Conservation (phyloP, 1,140 invertebrate species). For the Mactra quadrangularis region DNA sequence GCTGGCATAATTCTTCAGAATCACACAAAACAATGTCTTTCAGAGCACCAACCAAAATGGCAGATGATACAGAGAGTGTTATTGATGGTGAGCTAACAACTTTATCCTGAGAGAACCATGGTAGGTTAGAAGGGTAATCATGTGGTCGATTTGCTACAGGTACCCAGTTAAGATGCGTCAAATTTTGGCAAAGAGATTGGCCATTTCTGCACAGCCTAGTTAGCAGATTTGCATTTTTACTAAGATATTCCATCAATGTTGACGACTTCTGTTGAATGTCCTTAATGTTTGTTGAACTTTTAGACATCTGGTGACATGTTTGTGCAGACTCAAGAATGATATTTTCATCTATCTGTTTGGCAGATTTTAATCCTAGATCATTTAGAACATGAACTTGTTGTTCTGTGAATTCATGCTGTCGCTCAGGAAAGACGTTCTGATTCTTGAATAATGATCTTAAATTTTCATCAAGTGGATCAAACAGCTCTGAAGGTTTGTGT, state of each 20-base stretch:
- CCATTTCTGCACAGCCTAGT: neutral
- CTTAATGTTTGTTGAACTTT: neutral
- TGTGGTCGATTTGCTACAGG: neutral
- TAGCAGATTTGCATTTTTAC: neutral
- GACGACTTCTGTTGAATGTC: neutral
- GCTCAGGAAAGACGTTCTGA: conserved; percentile 27
- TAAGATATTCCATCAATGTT: neutral
- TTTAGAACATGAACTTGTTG: neutral
- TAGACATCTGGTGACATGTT: neutral
- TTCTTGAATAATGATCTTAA: neutral
- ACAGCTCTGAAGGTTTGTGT: conserved; percentile 12
- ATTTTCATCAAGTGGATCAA: conserved; percentile 6
- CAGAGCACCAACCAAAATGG: conserved; percentile 13
- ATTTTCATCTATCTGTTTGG: neutral
- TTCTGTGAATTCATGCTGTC: neutral
- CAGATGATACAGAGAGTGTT: neutral
- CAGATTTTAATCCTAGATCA: neutral
- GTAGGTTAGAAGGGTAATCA: conserved; percentile 12
- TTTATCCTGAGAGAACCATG: conserved; percentile 10
- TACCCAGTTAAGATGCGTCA: neutral
- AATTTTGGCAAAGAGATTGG: neutral
- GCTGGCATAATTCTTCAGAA: neutral
- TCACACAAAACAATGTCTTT: conserved; percentile 20
- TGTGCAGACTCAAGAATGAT: conserved; percentile 8
- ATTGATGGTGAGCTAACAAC: conserved; percentile 6